These are phyloP conservation scores for Passer montanus DNA, from an alignment of 2,113 vertebrate genomes.

Conservation along the genomic window DNA sequence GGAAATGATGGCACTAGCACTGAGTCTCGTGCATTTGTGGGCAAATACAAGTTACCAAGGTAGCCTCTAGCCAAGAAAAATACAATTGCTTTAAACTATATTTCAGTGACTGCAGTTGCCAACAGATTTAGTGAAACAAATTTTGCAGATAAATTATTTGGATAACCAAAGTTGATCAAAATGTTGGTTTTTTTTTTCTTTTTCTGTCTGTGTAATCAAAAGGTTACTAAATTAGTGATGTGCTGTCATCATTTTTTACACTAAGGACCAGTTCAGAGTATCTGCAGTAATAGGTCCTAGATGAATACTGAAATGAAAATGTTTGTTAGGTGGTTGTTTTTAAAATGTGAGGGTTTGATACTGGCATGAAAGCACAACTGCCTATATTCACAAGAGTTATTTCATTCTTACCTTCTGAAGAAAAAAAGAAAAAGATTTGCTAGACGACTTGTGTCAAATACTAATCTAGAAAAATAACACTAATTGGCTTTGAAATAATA, in stretches of 20 bases:
- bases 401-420: neutral
- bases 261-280: neutral
- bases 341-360: neutral
- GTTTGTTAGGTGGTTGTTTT: neutral
- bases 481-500: slow-evolving; percentile 6
- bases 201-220: neutral
- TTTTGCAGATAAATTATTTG: neutral
- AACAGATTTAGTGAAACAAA: neutral
- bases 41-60: neutral
- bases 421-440: neutral
- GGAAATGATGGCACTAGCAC: neutral
- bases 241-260: neutral
- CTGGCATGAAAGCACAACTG: slow-evolving; percentile 4
- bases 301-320: neutral
- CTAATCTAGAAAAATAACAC: slow-evolving; percentile 30
- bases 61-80: neutral
- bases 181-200: neutral
- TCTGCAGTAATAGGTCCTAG: neutral
- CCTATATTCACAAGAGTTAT: slow-evolving; percentile 20
- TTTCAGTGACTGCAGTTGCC: neutral
- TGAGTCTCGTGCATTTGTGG: neutral
- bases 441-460: neutral
- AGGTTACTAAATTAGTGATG: neutral
- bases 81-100: neutral
- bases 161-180: neutral